Evolutionary conservation across 1,140 invertebrate species (phyloP).

Genomic region (Trachymyrmex septentrionalis): DNA sequence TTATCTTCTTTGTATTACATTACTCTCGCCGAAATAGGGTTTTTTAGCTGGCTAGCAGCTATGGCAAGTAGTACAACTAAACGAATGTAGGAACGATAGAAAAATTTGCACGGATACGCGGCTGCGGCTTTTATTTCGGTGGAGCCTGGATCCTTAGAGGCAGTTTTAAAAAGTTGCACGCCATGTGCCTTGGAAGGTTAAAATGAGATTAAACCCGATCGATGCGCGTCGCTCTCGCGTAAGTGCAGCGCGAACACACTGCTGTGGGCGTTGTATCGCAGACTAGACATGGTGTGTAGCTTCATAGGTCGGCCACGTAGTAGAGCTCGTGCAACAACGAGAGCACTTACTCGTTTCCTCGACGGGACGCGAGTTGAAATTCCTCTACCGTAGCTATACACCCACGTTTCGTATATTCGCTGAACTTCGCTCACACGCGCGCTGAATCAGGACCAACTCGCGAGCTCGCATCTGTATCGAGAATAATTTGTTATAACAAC

Average conservation of each 20-base stretch:
- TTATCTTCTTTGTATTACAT: slow-evolving; percentile 27
- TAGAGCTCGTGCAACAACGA: slow-evolving; percentile 64
- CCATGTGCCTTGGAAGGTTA: slow-evolving; percentile 15
- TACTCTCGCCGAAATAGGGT: background rate
- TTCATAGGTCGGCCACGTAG: slow-evolving; percentile 55
- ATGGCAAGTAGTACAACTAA: slow-evolving; percentile 9
- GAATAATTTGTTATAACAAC: slow-evolving; percentile 39
- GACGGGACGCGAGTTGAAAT: slow-evolving; percentile 30
- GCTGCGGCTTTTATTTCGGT: slow-evolving; percentile 23
- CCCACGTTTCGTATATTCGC: slow-evolving; percentile 10
- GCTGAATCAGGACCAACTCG: background rate
- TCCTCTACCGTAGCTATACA: slow-evolving; percentile 20
- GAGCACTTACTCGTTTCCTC: slow-evolving; percentile 49
- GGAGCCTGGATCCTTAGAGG: background rate
- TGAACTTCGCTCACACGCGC: background rate
- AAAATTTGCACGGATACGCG: slow-evolving; percentile 14
- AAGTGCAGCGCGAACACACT: slow-evolving; percentile 38
- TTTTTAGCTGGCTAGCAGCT: background rate
- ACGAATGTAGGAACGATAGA: slow-evolving; percentile 13
- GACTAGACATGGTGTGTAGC: slow-evolving; percentile 42
- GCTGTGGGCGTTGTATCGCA: slow-evolving; percentile 22
- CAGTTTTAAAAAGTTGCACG: slow-evolving; percentile 25
- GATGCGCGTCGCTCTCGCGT: slow-evolving; percentile 46
- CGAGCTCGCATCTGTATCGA: background rate
- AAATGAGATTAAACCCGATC: slow-evolving; percentile 53